Evolutionary conservation across 2,113 vertebrate genomes (phyloP).

Genomic region (Accipiter virgatus): DNA sequence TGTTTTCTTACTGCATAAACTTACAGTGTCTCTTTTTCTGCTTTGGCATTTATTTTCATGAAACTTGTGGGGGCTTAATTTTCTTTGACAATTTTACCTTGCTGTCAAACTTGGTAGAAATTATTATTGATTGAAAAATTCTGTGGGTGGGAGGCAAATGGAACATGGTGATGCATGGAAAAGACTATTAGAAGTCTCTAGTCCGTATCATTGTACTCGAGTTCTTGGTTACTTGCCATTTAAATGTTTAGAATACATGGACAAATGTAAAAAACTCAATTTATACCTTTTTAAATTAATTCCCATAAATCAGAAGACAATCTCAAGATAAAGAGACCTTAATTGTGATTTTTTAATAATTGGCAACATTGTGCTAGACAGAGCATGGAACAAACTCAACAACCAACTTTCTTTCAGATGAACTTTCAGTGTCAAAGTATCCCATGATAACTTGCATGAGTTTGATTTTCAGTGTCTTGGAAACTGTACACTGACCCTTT

Average conservation of each 20-base stretch:
- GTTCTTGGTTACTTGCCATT: neutral
- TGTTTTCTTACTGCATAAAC: neutral
- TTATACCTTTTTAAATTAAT: neutral
- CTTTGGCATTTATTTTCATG: neutral
- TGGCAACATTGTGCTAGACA: neutral
- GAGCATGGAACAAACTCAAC: neutral
- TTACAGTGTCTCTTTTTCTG: neutral
- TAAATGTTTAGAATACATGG: neutral
- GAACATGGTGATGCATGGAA: neutral
- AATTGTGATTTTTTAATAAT: neutral
- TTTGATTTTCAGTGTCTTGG: neutral
- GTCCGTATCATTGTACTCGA: neutral
- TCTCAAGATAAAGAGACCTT: neutral
- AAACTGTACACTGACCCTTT: neutral
- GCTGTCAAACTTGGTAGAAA: neutral
- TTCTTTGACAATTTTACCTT: neutral
- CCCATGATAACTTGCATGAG: neutral
- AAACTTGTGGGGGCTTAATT: neutral
- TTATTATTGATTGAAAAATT: neutral
- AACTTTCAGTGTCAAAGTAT: conserved; percentile 5
- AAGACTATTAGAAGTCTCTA: neutral
- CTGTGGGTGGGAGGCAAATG: neutral
- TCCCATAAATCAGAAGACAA: neutral
- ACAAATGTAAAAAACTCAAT: neutral
- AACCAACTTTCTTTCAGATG: neutral